Percentiles rank a stretch among this genome's conserved stretches.
phyloP scores from a whole-genome alignment of 2,113 vertebrate genomes.

The Eleginops maclovinus region DNA sequence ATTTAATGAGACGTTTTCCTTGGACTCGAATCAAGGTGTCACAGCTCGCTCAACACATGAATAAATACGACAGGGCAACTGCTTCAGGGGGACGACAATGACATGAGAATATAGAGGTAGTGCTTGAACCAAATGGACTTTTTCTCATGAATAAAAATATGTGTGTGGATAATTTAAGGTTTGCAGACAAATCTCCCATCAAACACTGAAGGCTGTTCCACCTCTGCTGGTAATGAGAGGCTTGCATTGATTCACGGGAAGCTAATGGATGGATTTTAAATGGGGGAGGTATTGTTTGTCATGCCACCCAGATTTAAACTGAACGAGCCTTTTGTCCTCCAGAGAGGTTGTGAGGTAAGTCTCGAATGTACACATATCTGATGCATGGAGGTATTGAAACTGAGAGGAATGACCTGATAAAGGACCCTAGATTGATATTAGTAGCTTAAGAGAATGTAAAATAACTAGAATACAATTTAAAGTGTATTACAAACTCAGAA shows the following conservation, averaged over 20 bases:
- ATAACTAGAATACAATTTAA: background rate
- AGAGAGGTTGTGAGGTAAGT: background rate
- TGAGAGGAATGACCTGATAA: background rate
- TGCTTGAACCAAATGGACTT: slow-evolving; percentile 68
- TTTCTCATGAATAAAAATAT: slow-evolving; percentile 72
- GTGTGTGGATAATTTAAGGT: slow-evolving; percentile 58
- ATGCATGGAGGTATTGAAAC: background rate
- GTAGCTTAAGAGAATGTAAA: background rate
- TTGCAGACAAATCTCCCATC: slow-evolving; percentile 55
- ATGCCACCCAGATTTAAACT: background rate
- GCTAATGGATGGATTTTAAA: background rate
- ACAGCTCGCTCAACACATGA: slow-evolving; percentile 48
- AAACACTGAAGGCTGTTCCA: slow-evolving; percentile 10
- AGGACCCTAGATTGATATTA: background rate
- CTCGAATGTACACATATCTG: background rate
- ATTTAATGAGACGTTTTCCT: slow-evolving; percentile 70
- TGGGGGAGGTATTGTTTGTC: slow-evolving; percentile 3
- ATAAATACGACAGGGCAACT: slow-evolving; percentile 55
- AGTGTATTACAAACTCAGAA: background rate
- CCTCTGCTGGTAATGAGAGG: slow-evolving; percentile 40
- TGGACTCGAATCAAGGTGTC: slow-evolving; percentile 57
- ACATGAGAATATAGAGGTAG: slow-evolving; percentile 53
- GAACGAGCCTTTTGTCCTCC: background rate
- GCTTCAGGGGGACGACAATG: slow-evolving; percentile 54
- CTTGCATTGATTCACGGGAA: slow-evolving; percentile 11